Evolutionary conservation across 2,113 vertebrate species (phyloP).

Genomic region (Puma concolor): DNA sequence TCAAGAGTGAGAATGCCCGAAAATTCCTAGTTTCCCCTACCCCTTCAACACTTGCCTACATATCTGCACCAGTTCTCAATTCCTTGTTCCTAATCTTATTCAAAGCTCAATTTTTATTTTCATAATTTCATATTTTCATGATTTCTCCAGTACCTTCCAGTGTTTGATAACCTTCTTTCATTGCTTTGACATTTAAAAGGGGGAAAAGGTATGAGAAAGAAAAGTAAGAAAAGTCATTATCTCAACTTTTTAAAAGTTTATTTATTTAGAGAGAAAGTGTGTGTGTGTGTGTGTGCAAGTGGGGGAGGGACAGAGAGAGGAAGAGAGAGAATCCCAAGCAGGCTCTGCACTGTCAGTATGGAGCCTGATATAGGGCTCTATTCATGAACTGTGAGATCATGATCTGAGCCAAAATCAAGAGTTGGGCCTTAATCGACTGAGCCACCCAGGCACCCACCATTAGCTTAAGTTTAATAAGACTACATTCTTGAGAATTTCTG

Average conservation of each 20-base stretch:
- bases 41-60: not conserved
- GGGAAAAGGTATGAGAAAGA: not conserved
- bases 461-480: not conserved
- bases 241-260: not conserved
- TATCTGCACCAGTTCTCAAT: not conserved
- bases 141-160: not conserved
- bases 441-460: too few species aligned
- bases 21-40: not conserved
- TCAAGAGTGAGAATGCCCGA: not conserved
- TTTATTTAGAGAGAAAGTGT: too few species aligned
- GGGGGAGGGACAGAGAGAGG: too few species aligned
- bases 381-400: too few species aligned
- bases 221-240: not conserved
- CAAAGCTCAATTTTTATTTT: not conserved
- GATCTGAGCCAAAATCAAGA: too few species aligned
- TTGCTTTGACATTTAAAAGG: not conserved
- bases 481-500: not conserved
- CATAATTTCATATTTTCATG: not conserved
- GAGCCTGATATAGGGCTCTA: too few species aligned
- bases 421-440: too few species aligned
- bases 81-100: not conserved
- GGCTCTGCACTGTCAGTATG: too few species aligned
- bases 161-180: not conserved
- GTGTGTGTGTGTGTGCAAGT: too few species aligned
- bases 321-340: too few species aligned